Evolutionary conservation across 2,113 vertebrate genomes (phyloP), one percentile per base, ranked within the genome.

Genomic region (Salminus brasiliensis): DNA sequence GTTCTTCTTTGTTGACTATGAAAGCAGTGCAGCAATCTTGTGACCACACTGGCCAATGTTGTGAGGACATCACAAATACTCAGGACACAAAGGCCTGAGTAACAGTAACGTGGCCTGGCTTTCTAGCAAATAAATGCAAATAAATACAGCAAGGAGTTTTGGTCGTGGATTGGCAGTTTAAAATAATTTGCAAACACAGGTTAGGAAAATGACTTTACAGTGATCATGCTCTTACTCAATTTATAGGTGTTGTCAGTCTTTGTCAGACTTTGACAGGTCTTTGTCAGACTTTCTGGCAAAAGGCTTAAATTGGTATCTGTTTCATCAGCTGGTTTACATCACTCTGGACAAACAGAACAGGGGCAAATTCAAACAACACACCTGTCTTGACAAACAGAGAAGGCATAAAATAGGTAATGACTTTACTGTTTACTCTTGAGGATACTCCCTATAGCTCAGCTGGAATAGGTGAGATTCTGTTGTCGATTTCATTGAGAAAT

Each of bases 321-420:
- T n/a, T n/a, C n/a, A n/a, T n/a, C n/a, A n/a, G 34, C 45, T 65
- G 59, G 13, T 36, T 70, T 82, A 47, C 80, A 72, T 47, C 76
- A 81, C 49, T 65, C 59, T 39, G 53, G 59, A 49, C 72, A 72
- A 85, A 82, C 83, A 79, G 55, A 65, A 67, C 39, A 74, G 36
- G 53, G 59, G 43, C 13, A 60, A 70, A 74, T 76, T 74, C 29
- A 81, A 79, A 86, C 57, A 84, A 79, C 82, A 79, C 85, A 80
- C 82, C 76, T 82, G 11, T 66, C 49, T 74, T 29, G 45, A 53
- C 62, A 72, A 83, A 76, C 21, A 74, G 25, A 74, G 11, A 57
- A 60, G 53, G 34, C 32, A 77, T 67, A 59, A 55, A 60, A 16
- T 21, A 25, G 12, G 30, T 29, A 29, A 68, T 41, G 39, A 59